A percentile compares a stretch with the other conserved stretches of the same genome.
Conservation (phyloP, 2,888 invertebrate genomes). For the Fabriciana adippe region DNA sequence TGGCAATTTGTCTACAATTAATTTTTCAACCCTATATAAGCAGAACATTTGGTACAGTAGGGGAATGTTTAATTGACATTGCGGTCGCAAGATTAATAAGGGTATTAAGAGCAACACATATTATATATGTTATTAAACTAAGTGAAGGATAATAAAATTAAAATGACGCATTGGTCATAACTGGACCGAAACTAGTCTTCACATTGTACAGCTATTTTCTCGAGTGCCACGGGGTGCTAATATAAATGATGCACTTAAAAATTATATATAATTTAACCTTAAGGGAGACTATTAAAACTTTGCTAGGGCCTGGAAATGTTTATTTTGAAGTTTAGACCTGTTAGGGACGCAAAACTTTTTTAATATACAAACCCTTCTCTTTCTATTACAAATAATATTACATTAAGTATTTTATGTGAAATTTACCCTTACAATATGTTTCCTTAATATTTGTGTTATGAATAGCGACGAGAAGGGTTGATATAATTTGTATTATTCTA, state of each 20-base stretch:
- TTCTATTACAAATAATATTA: slow-evolving; percentile 29
- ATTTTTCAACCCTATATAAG: too few relatives aligned
- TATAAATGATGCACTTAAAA: slow-evolving; percentile 9
- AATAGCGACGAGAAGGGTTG: not conserved
- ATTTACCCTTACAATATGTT: not conserved
- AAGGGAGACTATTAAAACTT: slow-evolving; percentile 36
- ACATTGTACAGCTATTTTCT: too few relatives aligned
- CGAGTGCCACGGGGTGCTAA: slow-evolving; percentile 1
- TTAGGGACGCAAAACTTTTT: slow-evolving; percentile 36
- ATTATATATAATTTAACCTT: slow-evolving; percentile 10
- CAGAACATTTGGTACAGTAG: too few relatives aligned
- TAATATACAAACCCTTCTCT: slow-evolving; percentile 36
- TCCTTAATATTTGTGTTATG: not conserved
- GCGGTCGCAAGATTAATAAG: too few relatives aligned
- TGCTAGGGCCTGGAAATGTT: slow-evolving; percentile 30
- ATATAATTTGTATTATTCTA: too few relatives aligned
- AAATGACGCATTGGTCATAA: too few relatives aligned
- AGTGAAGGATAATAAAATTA: too few relatives aligned
- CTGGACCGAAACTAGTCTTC: too few relatives aligned
- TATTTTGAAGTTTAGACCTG: slow-evolving; percentile 36
- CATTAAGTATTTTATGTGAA: not conserved
- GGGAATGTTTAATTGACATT: too few relatives aligned
- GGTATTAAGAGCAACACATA: too few relatives aligned
- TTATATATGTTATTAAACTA: too few relatives aligned
- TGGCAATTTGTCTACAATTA: too few relatives aligned